phyloP scores from a whole-genome alignment of 2,113 vertebrate genomes.

The rat (Rattus norvegicus) region GRCr8 NC_086021.1:181072001-181072500 shows the following conservation, averaged over 20 bases:
- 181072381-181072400: not conserved
- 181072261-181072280: not conserved
- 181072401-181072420: not conserved
- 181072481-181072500: not conserved
- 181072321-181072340: not conserved
- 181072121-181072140: not conserved
- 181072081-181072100: not conserved
- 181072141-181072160: not conserved
- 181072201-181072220: not conserved
- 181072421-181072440: not conserved
- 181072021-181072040: not conserved
- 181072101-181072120: not conserved
- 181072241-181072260: not conserved
- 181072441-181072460: not conserved
- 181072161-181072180: not conserved
- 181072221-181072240: not conserved
- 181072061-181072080: not conserved
- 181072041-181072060: not conserved
- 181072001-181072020: not conserved
- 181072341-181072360: not conserved
- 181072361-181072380: not conserved
- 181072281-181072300: not conserved
- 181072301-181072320: not conserved
- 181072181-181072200: not conserved
- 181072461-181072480: not conserved